Evolutionary conservation across 1,140 invertebrate genomes (phyloP), one percentile per base, ranked within the genome.

Genomic region (Conus betulinus): DNA sequence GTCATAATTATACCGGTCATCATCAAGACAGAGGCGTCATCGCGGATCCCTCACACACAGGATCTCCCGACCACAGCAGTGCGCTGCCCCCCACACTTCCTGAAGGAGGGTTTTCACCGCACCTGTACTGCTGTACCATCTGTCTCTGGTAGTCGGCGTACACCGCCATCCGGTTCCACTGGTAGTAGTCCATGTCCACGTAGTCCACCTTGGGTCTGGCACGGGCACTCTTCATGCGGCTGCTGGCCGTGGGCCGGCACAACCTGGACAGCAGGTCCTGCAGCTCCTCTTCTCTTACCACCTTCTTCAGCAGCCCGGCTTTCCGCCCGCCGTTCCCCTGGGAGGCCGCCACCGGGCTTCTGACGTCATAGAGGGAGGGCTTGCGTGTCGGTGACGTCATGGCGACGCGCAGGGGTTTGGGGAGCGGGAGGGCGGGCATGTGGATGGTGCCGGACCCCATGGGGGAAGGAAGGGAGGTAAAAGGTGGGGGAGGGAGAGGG

Each of bases 141-240:
- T 76, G 79, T 15, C 88, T 27, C 53, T 85, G 82, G 74, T 88
- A 88, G 67, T 88, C 88, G 82, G 55, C 53, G 71, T 88, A 88
- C 52, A 88, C 11, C 6, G 71, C 13, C 88, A 88, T 85, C 10
- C 52, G 25, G 67, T 13, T 78, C 88, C 88, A 88, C 4, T 39
- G 20, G 71, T 88, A 88, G 51, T 52, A 78, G n/a, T 57, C 60
- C 88, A 88, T 88, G 52, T 88, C 88, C 25, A 88, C 84, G 83
- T 88, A 88, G 57, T 76, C 27, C 20, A 39, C 25, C 51, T 55
- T 13, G 17, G 82, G 88, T 20, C 53, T 55, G 57, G 83, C 39
- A 15, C 71, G 52, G 15, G 85, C 81, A 8, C 55, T 27, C 39
- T 78, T 74, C 23, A 82, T 20, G 15, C 20, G 52, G 25, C 60